A percentile compares a stretch with the other conserved stretches of the same genome.
Conservation (phyloP, 1,140 invertebrate species). For the Macrobrachium nipponense region DNA sequence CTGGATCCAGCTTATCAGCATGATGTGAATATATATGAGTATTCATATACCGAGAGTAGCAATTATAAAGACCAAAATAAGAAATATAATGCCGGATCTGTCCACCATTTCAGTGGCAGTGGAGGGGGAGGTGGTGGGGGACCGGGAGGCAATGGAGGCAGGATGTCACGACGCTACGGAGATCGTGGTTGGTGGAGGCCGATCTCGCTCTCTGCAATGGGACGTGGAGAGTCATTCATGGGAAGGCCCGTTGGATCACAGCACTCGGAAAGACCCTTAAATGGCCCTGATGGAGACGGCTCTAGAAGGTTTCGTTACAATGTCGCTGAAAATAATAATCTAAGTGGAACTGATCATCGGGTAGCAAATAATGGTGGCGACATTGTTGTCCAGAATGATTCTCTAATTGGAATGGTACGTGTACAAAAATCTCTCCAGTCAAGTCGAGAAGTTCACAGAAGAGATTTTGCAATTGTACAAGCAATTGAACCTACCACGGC, state of each 20-base stretch:
- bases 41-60: conserved; percentile 40
- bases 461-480: conserved; percentile 16
- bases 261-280: background rate
- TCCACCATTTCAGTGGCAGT: too few relatives aligned
- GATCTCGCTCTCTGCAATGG: conserved; percentile 21
- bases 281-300: background rate
- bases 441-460: background rate
- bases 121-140: background rate
- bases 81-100: background rate
- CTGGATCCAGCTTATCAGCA: conserved; percentile 35
- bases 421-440: conserved; percentile 34
- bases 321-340: background rate
- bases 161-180: conserved; percentile 10
- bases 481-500: background rate
- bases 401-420: conserved; percentile 27
- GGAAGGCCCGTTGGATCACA: background rate
- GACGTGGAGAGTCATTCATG: conserved; percentile 24
- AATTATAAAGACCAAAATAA: conserved; percentile 3
- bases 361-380: background rate
- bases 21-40: conserved; percentile 43
- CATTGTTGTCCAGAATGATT: conserved; percentile 30
- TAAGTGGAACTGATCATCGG: conserved; percentile 2
- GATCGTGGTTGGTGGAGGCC: conserved; percentile 38
- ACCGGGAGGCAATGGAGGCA: background rate
- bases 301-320: background rate